Evolutionary conservation across 2,113 vertebrate species (phyloP).

Genomic region (Odobenus rosmarus): DNA sequence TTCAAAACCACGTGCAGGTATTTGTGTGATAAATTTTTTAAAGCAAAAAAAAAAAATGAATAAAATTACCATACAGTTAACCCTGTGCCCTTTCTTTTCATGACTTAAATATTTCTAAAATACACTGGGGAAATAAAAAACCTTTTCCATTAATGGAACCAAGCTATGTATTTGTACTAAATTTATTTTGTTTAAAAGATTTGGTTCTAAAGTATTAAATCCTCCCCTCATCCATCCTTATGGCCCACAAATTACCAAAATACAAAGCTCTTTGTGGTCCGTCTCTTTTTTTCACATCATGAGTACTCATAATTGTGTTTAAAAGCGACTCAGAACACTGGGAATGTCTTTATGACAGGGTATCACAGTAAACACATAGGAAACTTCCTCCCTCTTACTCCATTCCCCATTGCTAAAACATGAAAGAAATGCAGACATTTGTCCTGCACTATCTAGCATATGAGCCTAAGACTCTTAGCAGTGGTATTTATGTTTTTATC

Average conservation of each 20-base stretch:
- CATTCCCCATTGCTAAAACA: neutral
- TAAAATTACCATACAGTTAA: slow-evolving; percentile 7
- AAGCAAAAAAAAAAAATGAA: neutral
- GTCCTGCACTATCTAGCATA: neutral
- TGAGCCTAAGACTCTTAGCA: neutral
- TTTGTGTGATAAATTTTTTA: neutral
- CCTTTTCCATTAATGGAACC: neutral
- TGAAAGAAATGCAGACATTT: neutral
- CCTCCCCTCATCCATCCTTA: neutral
- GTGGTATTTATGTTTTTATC: slow-evolving; percentile 30
- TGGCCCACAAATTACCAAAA: neutral
- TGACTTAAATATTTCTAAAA: slow-evolving; percentile 29
- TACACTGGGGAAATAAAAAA: neutral
- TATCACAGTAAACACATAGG: neutral
- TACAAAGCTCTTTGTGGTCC: neutral
- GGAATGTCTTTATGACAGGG: neutral
- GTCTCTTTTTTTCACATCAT: neutral
- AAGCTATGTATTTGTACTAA: neutral
- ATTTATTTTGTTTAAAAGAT: slow-evolving; percentile 23
- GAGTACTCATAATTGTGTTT: neutral
- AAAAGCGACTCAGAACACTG: neutral
- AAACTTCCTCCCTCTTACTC: neutral
- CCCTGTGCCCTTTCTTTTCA: neutral
- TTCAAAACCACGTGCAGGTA: neutral
- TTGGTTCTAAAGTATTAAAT: neutral